Evolutionary conservation across 2,888 invertebrate genomes (phyloP), one percentile per base, ranked within the genome.

Genomic region (Plagodis pulveraria): DNA sequence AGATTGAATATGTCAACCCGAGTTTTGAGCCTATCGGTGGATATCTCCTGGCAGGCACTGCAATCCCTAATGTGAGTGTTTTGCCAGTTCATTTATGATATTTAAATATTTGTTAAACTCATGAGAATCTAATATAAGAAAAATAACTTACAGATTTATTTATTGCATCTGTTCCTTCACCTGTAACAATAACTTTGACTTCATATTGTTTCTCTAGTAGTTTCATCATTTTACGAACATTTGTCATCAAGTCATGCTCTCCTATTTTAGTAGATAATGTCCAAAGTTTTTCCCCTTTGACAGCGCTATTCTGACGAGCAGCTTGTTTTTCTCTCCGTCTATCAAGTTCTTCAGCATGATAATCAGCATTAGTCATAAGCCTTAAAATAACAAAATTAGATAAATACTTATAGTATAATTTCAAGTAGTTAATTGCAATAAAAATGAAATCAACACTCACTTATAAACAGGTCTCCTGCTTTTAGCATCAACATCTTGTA

Each of bases 391-490:
- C 40, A 40, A 36, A 36, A 7, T 22, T 22, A 22, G 22, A 22
- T 22, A 22, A 22, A 22, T 22, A 22, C 22, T 2, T 38, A 9
- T 38, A 5, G 9, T 38, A n/a, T n/a, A 38, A 38, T 38, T 38
- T 38, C 9, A 38, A 6, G 7, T 5, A 38, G 9, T 38, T 38
- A 1, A 8, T 38, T 38, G 38, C 38, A 38, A 38, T 38, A 6
- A 4, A 33, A 33, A 33, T 22, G 22, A 50, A 11, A 50, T 46
- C n/a, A 7, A 44, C 49, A 79, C 88, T 74, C 79, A 94, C 93
- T 95, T 95, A 75, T 96, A 97, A 9, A 95, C 87, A 9, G 95
- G 94, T 45, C 96, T 91, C 38, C 95, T 93, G 0, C 95, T 94
- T 84, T 96, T 96, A 0, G 94, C 84, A 81, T 96, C 95, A 5